Evolutionary conservation across 2,113 vertebrate species (phyloP).

Genomic region (Solenodon paradoxus): DNA sequence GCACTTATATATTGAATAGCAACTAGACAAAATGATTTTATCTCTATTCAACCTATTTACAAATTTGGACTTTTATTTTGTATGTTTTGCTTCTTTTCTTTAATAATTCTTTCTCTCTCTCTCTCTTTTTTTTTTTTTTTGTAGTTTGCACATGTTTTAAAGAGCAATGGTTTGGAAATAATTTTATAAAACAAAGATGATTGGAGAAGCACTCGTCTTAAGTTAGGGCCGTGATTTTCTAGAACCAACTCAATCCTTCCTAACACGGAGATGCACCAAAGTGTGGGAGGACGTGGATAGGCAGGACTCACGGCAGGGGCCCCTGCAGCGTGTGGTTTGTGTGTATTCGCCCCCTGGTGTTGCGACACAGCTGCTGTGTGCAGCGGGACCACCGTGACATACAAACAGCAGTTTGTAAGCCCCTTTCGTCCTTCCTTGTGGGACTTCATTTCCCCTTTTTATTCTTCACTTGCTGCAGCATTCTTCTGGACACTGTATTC

Average conservation of each 20-base stretch:
- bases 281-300: background rate
- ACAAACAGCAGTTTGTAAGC: background rate
- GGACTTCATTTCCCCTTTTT: background rate
- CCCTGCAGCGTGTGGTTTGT: too few species aligned
- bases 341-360: conserved; percentile 19
- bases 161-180: background rate
- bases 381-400: too few species aligned
- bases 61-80: background rate
- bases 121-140: too few species aligned
- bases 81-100: background rate
- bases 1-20: background rate
- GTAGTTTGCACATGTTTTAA: background rate
- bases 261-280: background rate
- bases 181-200: background rate
- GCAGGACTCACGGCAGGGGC: too few species aligned
- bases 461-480: background rate
- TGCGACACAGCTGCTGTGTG: background rate
- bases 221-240: background rate
- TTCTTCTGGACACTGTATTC: background rate
- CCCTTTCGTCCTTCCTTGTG: background rate
- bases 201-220: background rate
- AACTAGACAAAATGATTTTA: background rate
- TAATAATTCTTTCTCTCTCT: background rate
- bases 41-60: background rate
- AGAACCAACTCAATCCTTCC: background rate